A percentile compares a stretch with the other conserved stretches of the same genome.
Conservation (phyloP, 1,140 invertebrate genomes). For the Pteromalus puparum region DNA sequence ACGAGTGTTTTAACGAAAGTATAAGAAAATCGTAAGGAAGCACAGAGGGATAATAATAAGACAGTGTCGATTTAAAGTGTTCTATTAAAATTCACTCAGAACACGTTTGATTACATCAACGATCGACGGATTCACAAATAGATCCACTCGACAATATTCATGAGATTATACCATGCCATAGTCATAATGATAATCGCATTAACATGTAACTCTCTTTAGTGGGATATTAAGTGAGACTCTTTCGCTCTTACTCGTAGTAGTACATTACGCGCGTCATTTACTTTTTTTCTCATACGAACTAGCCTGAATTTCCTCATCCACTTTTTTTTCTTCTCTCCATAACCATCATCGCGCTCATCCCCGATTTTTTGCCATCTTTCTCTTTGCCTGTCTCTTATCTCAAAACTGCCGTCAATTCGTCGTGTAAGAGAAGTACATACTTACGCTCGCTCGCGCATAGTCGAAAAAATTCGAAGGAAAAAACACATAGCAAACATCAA, state of each 20-base stretch:
- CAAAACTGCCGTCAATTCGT: conserved; percentile 35
- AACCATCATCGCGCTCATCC: not conserved
- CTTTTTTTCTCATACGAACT: not conserved
- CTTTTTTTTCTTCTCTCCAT: not conserved
- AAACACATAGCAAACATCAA: conserved; percentile 50
- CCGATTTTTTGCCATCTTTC: not conserved
- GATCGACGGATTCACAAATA: conserved; percentile 72
- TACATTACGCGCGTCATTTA: not conserved
- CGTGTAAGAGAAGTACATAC: conserved; percentile 39
- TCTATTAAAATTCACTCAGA: conserved; percentile 74
- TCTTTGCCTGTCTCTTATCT: not conserved
- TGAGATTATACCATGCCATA: conserved; percentile 65
- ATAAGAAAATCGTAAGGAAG: not conserved
- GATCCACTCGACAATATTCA: conserved; percentile 71
- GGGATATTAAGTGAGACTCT: conserved; percentile 41
- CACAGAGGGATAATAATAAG: conserved; percentile 41
- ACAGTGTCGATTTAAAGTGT: conserved; percentile 66
- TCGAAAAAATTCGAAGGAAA: conserved; percentile 40
- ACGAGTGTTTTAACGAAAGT: no score
- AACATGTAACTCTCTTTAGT: conserved; percentile 35
- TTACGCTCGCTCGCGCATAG: conserved; percentile 30
- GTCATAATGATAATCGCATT: conserved; percentile 63
- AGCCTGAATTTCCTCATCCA: not conserved
- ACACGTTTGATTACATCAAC: conserved; percentile 74
- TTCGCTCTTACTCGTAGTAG: not conserved